Base-by-base conservation (phyloP, 2,113 vertebrate species). In the Lathamus discolor region DNA sequence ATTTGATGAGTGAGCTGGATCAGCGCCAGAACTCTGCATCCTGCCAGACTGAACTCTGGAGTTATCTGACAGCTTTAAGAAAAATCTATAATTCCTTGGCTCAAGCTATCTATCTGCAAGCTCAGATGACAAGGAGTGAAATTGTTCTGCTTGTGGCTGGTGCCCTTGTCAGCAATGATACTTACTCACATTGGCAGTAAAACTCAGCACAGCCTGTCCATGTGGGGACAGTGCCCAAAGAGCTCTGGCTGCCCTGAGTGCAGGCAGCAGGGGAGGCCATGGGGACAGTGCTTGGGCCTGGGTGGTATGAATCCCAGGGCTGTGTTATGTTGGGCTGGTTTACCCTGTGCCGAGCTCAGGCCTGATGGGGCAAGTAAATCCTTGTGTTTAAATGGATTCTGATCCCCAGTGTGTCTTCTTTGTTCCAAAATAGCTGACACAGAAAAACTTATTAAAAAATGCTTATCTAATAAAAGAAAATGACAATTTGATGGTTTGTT, bases 1-100 rank as follows among this genome's bases (percentile, higher is more conserved):
- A 39, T 78, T 72, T 63, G 68, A 52, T 69, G 84, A 83, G 82
- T 7, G 61, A 86, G 72, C 72, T 92, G 89, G 63, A 83, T 54
- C 75, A 27, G 41, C 49, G 81, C 91, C 93, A 86, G 69, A 64
- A 27, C 79, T 81, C 66, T 29, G 52, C 55, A 33, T 43, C 70
- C 74, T 69, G 64, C 59, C 81, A 29, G 66, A 2, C 33, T 62
- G 48, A 70, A 9, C 52, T 73, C 31, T 64, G 10, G 51, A 52
- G 35, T 52, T 83, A 69, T 10, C 62, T 19, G 13, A 44, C 63
- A 81, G 64, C 43, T 51, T 69, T 9, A 86, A 87, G 78, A 37
- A 67, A 67, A 79, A 74, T 9, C 49, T 62, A 2, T 28, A 6
- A 25, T 28, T 1, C 1, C 6, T 16, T 44, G 79, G 59, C 59